Evolutionary conservation across 2,888 invertebrate genomes (phyloP), one percentile per base, ranked within the genome.

Genomic region (Hydraecia micacea): DNA sequence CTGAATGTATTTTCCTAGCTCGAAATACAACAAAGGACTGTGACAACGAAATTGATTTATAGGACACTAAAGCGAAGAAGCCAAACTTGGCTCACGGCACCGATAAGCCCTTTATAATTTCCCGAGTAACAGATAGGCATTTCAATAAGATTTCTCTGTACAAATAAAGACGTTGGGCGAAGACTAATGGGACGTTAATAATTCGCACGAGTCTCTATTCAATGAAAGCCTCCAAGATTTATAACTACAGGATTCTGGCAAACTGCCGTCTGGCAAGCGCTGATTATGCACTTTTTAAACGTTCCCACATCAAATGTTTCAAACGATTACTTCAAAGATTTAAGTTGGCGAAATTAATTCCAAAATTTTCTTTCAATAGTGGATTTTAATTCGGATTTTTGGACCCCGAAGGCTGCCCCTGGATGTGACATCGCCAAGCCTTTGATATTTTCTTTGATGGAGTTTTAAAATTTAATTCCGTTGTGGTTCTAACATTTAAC

Each of bases 121-220:
- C 84, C 79, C 80, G 83, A 88, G 89, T 89, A 90, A 88, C 90
- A 86, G 90, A 90, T 91, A 92, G 91, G 91, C 90, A 91, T 92
- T 93, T 91, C 92, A 92, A 92, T 92, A 93, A 92, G 93, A 92
- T 92, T 82, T 91, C 90, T 89, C 91, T 91, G 92, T 94, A 95
- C 93, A 94, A 94, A 95, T 95, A 95, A 95, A 95, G 95, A 95
- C 95, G 93, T 94, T 95, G 89, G 91, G 92, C 90, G 91, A 91
- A 90, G 94, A 94, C 95, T 96, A 96, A 96, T 96, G 96, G 96
- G 90, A 94, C 95, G 96, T 95, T 95, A 95, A 95, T 96, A 96
- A 96, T 96, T 95, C 92, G 93, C 93, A 91, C 93, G 93, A 95
- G 95, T 94, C 93, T 92, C 95, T 93, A 95, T 96, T 96, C 93